Base-by-base conservation (phyloP, 2,797 vertebrate species). In the Leontopithecus rosalia region DNA sequence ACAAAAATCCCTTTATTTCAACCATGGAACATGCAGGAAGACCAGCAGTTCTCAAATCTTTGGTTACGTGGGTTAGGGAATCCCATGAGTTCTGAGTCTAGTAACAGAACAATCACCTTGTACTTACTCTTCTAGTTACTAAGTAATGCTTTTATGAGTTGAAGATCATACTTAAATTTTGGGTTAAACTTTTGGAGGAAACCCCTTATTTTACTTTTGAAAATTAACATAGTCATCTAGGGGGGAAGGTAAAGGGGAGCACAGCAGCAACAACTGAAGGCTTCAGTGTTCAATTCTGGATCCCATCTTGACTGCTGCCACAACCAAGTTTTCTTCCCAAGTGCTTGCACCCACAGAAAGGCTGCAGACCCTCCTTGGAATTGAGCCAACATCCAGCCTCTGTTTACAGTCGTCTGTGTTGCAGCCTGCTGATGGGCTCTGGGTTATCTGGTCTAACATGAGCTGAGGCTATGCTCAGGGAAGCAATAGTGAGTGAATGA, bases 1-100 rank as follows among this genome's bases (percentile, higher is more conserved):
- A 70, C 39, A 7, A 36, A 79, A 95, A 79, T 48, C 36, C 12
- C n/a, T 93, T 75, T 88, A 48, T 96, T 93, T 89, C 48, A 89
- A 10, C 26, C 64, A 26, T n/a, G 5, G 20, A 46, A 17, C 36
- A 9, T 46, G 48, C 90, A 89, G 33, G 30, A 93, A 94, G 41
- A 33, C 93, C 11, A 84, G 14, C 0, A 7, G 33, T 64, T 91
- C 67, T 22, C 46, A 89, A 81, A 90, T 70, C 43, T 58, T 89
- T 48, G 33, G 33, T 36, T 41, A 2, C 22, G 2, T 57, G 52
- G 39, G 9, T 77, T 88, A 30, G 39, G 22, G 33, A 52, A 28
- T 79, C 43, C 50, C 28, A 1, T 0, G 28, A 70, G 5, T 46
- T 91, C 19, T 19, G 41, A 90, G 48, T 88, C 72, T 19, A 72